Evolutionary conservation across 2,797 vertebrate genomes (phyloP), one percentile per base, ranked within the genome.

Genomic region (Esox lucius): DNA sequence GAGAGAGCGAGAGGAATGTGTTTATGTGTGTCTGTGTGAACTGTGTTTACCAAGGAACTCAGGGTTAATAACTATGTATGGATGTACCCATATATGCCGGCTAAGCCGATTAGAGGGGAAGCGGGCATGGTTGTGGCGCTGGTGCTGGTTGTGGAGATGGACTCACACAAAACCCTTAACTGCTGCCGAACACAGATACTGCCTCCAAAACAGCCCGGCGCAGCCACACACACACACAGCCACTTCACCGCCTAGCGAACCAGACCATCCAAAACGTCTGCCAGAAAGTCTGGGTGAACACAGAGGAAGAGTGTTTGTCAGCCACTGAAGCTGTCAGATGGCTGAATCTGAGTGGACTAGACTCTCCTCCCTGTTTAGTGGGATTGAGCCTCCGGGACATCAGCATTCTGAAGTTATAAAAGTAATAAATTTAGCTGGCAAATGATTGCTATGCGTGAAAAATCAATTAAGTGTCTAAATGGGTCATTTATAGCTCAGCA

Each of bases 381-480:
- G 7, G n/a, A 22, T 59, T 5, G 16, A 31, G 28, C 62, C 62
- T 69, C 42, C 46, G 17, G 68, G 39, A 49, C 13, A 28, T 46
- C 7, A 49, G 28, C 51, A 22, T 19, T 61, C 28, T 33, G 24
- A 53, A 71, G 53, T 24, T 61, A 19, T 39, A 31, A 39, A 61
- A 65, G 77, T 87, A 86, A 87, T 85, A 80, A 86, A 85, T 86
- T 86, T 84, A 83, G 85, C 87, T 83, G 78, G 72, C 75, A 70
- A 71, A 64, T 71, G 82, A 83, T 85, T 83, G 81, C 86, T 87
- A 83, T 84, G 82, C 68, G 0, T 81, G 73, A 74, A 87, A 88
- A 90, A 92, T 91, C 86, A 89, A 90, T 91, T 86, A 91, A 84
- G 83, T 81, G 79, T 75, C 83, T 88, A 89, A 90, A 88, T 88